Percentiles rank a stretch among this genome's conserved stretches.
phyloP scores from a whole-genome alignment of 1,140 invertebrate genomes.

The Drosophila subpulchrella region DNA sequence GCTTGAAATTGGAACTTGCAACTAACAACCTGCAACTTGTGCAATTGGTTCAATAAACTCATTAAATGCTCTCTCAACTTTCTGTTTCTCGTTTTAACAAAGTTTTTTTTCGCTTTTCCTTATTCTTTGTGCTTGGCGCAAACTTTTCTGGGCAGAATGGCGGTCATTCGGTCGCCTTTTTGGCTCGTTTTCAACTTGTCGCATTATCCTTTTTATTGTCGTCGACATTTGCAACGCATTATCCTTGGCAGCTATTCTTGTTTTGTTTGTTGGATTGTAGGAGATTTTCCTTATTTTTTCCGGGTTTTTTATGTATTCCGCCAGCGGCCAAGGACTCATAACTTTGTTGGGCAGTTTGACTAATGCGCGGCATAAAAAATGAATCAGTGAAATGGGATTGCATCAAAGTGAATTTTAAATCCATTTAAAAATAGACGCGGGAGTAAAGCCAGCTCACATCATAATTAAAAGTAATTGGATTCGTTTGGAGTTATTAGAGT shows the following conservation, averaged over 20 bases:
- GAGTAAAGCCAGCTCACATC: background rate
- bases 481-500: background rate
- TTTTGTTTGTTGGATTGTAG: conserved; percentile 9
- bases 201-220: conserved; percentile 79
- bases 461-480: background rate
- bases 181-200: conserved; percentile 73
- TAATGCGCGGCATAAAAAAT: conserved; percentile 25
- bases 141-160: conserved; percentile 58
- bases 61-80: conserved; percentile 74
- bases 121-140: conserved; percentile 19
- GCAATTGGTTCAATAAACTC: conserved; percentile 82
- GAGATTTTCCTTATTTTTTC: conserved; percentile 14
- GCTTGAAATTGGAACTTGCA: conserved; percentile 18
- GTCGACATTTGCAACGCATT: conserved; percentile 70
- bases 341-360: conserved; percentile 26
- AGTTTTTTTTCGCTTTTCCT: conserved; percentile 4
- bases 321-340: conserved; percentile 15
- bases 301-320: background rate
- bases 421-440: background rate
- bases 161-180: conserved; percentile 71
- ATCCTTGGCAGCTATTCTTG: conserved; percentile 50
- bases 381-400: background rate
- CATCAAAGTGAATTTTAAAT: conserved; percentile 5
- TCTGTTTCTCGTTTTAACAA: conserved; percentile 21
- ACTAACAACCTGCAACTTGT: conserved; percentile 45